A percentile compares a stretch with the other conserved stretches of the same genome.
These are phyloP conservation scores for Platanista minor DNA, from an alignment of 2,113 vertebrate genomes.

Conservation along the genomic window DNA sequence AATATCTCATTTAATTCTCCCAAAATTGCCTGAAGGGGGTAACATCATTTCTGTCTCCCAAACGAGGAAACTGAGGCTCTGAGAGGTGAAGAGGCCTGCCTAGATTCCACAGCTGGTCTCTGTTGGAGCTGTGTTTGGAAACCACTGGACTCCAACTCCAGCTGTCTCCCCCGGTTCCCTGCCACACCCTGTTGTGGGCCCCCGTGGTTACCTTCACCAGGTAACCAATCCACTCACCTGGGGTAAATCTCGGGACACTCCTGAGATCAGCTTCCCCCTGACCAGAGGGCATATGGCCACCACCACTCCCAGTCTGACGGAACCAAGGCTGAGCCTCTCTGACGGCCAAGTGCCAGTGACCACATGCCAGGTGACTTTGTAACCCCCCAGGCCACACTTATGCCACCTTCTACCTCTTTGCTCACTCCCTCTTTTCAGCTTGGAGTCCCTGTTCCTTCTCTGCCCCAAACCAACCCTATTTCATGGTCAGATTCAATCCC, in stretches of 20 bases:
- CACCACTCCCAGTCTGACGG: accelerated
- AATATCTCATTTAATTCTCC: neutral
- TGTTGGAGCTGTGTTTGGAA: neutral
- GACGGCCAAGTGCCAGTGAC: neutral
- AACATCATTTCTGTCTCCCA: neutral
- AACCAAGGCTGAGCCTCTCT: neutral
- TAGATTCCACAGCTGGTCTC: neutral
- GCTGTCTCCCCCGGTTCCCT: neutral
- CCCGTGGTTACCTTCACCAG: neutral
- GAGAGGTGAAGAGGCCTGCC: no score
- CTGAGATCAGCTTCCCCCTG: neutral
- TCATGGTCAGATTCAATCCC: no score
- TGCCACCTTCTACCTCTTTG: accelerated
- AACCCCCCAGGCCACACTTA: neutral
- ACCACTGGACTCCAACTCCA: no score
- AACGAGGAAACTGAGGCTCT: neutral
- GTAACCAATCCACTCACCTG: neutral
- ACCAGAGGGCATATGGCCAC: neutral
- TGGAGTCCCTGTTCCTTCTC: neutral
- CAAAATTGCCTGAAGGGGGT: neutral
- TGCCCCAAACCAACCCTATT: neutral
- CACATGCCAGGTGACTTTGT: neutral
- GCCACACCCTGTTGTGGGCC: accelerated
- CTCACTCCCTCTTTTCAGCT: accelerated
- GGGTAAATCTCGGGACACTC: neutral